Evolutionary conservation across 2,797 vertebrate species (phyloP).

Genomic region (Orestias chungarensis): DNA sequence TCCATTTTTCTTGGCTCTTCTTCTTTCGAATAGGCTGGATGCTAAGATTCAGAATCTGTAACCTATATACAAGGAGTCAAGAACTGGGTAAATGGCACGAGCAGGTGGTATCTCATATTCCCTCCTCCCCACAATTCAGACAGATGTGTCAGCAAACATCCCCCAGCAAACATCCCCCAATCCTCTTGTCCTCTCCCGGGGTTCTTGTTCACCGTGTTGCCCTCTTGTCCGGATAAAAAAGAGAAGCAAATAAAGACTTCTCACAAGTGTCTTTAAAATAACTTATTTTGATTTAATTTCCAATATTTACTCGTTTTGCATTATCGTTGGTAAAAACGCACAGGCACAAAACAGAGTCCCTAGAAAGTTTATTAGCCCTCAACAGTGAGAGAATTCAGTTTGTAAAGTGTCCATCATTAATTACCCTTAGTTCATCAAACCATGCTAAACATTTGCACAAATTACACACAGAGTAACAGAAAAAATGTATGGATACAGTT

Average conservation of each 20-base stretch:
- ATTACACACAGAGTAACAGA: not conserved
- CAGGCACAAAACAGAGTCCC: too few relatives aligned
- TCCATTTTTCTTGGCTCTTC: conserved; percentile 59
- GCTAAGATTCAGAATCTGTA: conserved; percentile 76
- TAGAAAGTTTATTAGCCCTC: too few relatives aligned
- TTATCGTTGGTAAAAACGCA: not conserved
- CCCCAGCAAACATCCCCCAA: conserved; percentile 55
- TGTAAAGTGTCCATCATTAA: not conserved
- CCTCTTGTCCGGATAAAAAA: conserved; percentile 47
- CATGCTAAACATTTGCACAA: not conserved
- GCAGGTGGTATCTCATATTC: conserved; percentile 70
- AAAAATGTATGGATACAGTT: not conserved
- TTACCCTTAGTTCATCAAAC: not conserved
- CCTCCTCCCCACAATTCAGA: conserved; percentile 54
- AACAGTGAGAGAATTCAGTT: not conserved
- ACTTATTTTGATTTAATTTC: not conserved
- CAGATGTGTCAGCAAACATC: conserved; percentile 75
- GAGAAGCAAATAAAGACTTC: conserved; percentile 48
- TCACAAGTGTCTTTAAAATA: conserved; percentile 25
- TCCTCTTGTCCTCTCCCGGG: conserved; percentile 37
- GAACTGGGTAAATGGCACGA: conserved; percentile 63
- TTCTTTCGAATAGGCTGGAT: conserved; percentile 35
- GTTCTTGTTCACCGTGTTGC: conserved; percentile 47
- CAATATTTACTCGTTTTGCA: not conserved
- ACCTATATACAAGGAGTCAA: conserved; percentile 72